Evolutionary conservation across 1,140 invertebrate species (phyloP), one percentile per base, ranked within the genome.

Genomic region (Sycophila sp.): DNA sequence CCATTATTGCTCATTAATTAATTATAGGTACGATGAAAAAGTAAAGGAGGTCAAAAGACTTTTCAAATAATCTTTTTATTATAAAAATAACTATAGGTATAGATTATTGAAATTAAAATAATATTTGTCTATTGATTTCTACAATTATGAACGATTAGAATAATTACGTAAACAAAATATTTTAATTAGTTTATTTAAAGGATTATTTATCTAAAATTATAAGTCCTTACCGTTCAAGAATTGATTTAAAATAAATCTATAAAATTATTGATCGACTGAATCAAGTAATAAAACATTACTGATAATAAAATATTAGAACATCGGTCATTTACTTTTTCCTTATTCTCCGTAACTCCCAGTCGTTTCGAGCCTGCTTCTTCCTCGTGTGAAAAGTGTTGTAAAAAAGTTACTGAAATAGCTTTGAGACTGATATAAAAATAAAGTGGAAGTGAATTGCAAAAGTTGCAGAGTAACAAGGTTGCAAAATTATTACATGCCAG

Each of bases 351-450:
- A 49, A 11, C 17, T 24, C 10, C 34, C 60, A 38, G 36, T 24
- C 38, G 13, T 58, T 67, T 58, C n/a, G 45, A 34, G 28, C 24
- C 13, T 3, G 19, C 19, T 49, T 34, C 34, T 26, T 60, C 22
- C 19, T 49, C 36, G 45, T 49, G 26, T 32, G 26, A 8, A 47
- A 67, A 47, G 15, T 47, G 19, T 38, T 34, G 19, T 58, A 62
- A 67, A 67, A 58, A 58, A 67, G 64, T 67, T 67, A 10, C n/a
- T 8, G 11, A 55, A 66, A 36, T 55, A 51, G 49, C 15, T 17
- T n/a, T 66, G 56, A 28, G 17, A 58, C 19, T 58, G 28, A 11
- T 45, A 45, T 30, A 34, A 56, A 58, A 47, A 45, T 58, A 58
- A 67, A 56, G 32, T 32, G 51, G 17, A 56, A 56, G 36, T 56